Evolutionary conservation across 2,888 invertebrate species (phyloP), one percentile per base, ranked within the genome.

Genomic region (Eupithecia vulgata): DNA sequence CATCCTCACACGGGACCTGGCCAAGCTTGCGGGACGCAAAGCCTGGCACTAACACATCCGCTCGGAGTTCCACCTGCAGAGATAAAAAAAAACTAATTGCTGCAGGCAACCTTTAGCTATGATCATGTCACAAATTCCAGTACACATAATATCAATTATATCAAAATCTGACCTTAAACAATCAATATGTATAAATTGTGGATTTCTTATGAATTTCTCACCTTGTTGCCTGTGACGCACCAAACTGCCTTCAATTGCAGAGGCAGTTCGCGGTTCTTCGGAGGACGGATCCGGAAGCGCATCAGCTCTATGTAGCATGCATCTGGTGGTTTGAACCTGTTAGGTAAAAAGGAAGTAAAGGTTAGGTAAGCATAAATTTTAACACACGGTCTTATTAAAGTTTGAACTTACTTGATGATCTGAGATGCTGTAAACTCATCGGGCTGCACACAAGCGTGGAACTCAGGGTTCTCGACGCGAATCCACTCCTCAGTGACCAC

Each of bases 401-500:
- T 21, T 4, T 13, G 21, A 52, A 40, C 40, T 87, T 91, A 98
- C 98, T 97, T 98, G 83, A 98, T 97, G 78, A 97, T 97, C 89
- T 97, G 97, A 61, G 97, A 96, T 78, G 95, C 95, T 78, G 98
- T 96, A 90, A 98, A 99, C 83, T 98, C 98, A 76, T 98, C 97
- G 82, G 97, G 97, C 86, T 99, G 97, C 68, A 99, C 98, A 88
- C 98, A 98, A 71, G 97, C 96, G 93, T 99, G 99, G 91, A 99
- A 99, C 90, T 99, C 99, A 0, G 98, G 96, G 67, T 97, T 96
- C 93, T 99, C 99, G 71, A 99, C 95, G 59, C 98, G 96, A 86
- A 99, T 99, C 99, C 99, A 99, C 93, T 99, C 99, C 93, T 99
- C 99, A 0, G 99, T 99, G 76, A 98, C 98, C 25, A 98, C 98